Evolutionary conservation across 2,113 vertebrate species (phyloP).

Genomic region (Dicentrarchus labrax): DNA sequence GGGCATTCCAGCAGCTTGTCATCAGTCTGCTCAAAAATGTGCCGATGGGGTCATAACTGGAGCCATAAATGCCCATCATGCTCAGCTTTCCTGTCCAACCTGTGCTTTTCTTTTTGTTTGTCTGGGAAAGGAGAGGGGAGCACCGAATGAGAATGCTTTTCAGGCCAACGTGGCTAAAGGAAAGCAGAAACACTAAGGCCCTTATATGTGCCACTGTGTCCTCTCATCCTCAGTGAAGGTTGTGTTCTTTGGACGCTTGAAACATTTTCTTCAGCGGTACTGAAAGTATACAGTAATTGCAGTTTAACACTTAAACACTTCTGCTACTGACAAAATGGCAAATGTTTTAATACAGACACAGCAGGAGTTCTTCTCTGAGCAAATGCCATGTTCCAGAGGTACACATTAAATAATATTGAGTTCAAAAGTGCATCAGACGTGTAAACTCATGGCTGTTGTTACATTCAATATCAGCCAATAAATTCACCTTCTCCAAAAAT

Average conservation of each 20-base stretch:
- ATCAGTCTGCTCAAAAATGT: slow-evolving; percentile 75
- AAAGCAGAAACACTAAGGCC: slow-evolving; percentile 13
- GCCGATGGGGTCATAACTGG: slow-evolving; percentile 75
- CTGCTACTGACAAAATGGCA: background rate
- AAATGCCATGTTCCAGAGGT: background rate
- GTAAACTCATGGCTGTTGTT: background rate
- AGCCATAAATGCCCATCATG: slow-evolving; percentile 73
- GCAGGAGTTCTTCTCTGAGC: background rate
- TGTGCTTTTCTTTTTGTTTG: slow-evolving; percentile 44
- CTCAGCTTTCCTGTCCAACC: slow-evolving; percentile 57
- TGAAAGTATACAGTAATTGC: slow-evolving; percentile 8
- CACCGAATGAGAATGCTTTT: slow-evolving; percentile 14
- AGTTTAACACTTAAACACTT: background rate
- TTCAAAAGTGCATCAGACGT: slow-evolving; percentile 12
- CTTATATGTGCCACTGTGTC: background rate
- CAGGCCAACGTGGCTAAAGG: background rate
- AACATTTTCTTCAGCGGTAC: background rate
- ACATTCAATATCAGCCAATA: slow-evolving; percentile 1
- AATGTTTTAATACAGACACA: background rate
- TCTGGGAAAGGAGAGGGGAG: slow-evolving; percentile 30
- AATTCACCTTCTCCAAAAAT: slow-evolving; percentile 34
- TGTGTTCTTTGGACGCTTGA: slow-evolving; percentile 4
- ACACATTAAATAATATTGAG: background rate
- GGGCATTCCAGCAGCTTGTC: slow-evolving; percentile 77
- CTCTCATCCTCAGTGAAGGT: background rate